Evolutionary conservation across 2,797 vertebrate genomes (phyloP).

Genomic region (Craterocephalus amniculus): DNA sequence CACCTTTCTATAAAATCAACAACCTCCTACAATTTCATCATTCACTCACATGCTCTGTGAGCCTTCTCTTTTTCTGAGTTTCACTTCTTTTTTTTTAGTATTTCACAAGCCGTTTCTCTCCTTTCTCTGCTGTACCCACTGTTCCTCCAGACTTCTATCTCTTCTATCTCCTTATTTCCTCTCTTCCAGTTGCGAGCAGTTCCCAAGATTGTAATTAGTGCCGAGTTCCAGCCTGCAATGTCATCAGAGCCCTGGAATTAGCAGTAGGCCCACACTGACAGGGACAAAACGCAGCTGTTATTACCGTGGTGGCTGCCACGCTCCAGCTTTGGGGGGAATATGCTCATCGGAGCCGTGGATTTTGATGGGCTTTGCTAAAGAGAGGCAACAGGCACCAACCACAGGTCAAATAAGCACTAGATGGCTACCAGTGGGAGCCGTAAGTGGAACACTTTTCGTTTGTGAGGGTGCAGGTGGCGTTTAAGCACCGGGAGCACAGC

Average conservation of each 20-base stretch:
- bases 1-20: constrained; percentile 33
- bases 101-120: constrained; percentile 29
- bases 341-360: constrained; percentile 47
- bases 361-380: constrained; percentile 56
- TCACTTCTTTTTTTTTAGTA: constrained; percentile 34
- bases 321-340: constrained; percentile 60
- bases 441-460: constrained; percentile 41
- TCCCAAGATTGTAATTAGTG: constrained; percentile 72
- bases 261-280: constrained; percentile 60
- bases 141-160: constrained; percentile 37
- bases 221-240: constrained; percentile 54
- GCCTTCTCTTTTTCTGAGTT: constrained; percentile 35
- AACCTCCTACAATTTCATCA: constrained; percentile 21
- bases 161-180: constrained; percentile 50
- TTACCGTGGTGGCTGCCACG: constrained; percentile 60
- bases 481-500: constrained; percentile 57
- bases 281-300: constrained; percentile 61
- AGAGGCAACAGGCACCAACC: constrained; percentile 49
- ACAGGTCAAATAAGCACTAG: constrained; percentile 44
- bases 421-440: constrained; percentile 40
- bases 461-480: constrained; percentile 54
- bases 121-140: constrained; percentile 16
- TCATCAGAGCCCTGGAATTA: constrained; percentile 75
- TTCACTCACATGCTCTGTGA: constrained; percentile 3
- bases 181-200: constrained; percentile 47